Conservation (phyloP, 2,888 invertebrate genomes). For the Cataglyphis livida region DNA sequence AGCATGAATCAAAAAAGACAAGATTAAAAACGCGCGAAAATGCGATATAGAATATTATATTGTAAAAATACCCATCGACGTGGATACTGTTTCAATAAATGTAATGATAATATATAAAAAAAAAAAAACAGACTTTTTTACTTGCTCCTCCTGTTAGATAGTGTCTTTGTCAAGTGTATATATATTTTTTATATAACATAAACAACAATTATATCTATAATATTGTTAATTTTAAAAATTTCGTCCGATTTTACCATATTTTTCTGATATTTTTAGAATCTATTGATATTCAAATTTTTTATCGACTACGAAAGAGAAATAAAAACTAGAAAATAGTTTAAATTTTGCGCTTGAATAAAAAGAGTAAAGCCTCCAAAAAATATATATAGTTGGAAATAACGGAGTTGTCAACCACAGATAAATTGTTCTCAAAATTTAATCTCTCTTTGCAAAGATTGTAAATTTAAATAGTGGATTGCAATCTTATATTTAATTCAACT, state of each 20-base stretch:
- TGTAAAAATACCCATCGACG: constrained; percentile 82
- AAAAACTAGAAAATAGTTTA: not conserved
- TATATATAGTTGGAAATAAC: not conserved
- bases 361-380: not conserved
- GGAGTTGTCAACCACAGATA: not conserved
- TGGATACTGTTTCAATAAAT: constrained; percentile 84
- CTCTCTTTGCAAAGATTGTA: not conserved
- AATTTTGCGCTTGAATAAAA: not conserved
- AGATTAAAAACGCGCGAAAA: constrained; percentile 46
- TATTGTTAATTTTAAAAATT: not conserved
- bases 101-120: constrained; percentile 78
- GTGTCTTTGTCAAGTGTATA: not conserved
- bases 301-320: not conserved
- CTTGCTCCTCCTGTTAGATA: constrained; percentile 50
- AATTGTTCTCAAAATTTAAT: constrained; percentile 1
- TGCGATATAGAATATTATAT: constrained; percentile 74
- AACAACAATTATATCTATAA: not conserved
- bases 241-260: not conserved
- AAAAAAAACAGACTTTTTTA: constrained; percentile 42
- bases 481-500: not conserved
- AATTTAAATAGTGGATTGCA: not conserved
- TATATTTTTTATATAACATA: not conserved
- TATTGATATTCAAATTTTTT: not conserved
- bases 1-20: constrained; percentile 68
- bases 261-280: not conserved